Evolutionary conservation across 2,888 invertebrate species (phyloP).

Genomic region (Platerodrilus igneus): DNA sequence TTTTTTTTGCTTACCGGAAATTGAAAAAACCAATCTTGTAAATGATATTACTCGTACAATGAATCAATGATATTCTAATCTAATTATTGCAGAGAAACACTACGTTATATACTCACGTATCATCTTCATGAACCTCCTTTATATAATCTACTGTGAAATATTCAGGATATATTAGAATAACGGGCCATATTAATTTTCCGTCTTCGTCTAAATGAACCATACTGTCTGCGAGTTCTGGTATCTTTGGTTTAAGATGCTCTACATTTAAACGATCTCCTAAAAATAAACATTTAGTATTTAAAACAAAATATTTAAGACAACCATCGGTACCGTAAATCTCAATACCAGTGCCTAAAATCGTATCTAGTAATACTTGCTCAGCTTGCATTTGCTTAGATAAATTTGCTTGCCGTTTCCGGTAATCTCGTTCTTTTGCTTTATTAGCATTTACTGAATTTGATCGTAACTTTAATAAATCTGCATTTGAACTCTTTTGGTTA

Average conservation of each 20-base stretch:
- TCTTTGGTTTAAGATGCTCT: slow-evolving; percentile 58
- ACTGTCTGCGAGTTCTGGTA: slow-evolving; percentile 61
- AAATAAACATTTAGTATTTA: slow-evolving; percentile 15
- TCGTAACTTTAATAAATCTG: slow-evolving; percentile 53
- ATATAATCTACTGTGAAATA: slow-evolving; percentile 83
- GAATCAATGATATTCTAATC: neutral
- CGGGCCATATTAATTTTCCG: slow-evolving; percentile 74
- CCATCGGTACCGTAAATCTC: slow-evolving; percentile 54
- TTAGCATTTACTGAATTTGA: slow-evolving; percentile 51
- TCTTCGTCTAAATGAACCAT: slow-evolving; percentile 61
- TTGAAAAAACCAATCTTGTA: slow-evolving; percentile 18
- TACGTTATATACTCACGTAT: slow-evolving; percentile 47
- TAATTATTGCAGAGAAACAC: neutral
- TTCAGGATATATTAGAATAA: slow-evolving; percentile 85
- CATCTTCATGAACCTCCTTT: slow-evolving; percentile 71
- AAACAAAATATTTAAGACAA: slow-evolving; percentile 27
- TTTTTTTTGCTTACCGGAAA: slow-evolving; percentile 7
- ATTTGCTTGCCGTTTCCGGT: slow-evolving; percentile 51
- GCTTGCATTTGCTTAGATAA: slow-evolving; percentile 48
- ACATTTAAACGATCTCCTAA: slow-evolving; percentile 42
- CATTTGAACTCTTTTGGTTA: slow-evolving; percentile 56
- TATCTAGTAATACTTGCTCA: slow-evolving; percentile 47
- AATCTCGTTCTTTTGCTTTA: slow-evolving; percentile 54
- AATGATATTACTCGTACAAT: slow-evolving; percentile 14
- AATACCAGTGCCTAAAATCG: slow-evolving; percentile 49